Evolutionary conservation across 64 coral and sea anemone species (phyloP), one percentile per base, ranked within the genome.

Genomic region (Porites australiensis): DNA sequence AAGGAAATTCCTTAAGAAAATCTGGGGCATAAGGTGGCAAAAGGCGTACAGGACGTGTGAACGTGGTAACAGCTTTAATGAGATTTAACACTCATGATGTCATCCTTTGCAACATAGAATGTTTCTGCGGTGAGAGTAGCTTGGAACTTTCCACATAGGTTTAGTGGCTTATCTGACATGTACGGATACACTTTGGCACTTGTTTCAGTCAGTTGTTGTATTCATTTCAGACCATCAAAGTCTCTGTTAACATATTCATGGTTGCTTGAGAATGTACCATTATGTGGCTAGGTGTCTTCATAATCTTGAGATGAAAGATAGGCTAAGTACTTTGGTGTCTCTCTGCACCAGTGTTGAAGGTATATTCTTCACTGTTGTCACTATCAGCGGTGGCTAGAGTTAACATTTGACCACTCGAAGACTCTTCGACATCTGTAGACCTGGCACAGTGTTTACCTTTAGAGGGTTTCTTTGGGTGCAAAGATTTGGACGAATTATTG

Each of bases 51-150:
- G 20, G 57, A 49, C 78, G 86, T 62, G 77, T 69, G 60, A 94
- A 44, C 70, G 50, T 54, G 67, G 27, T 89, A 6, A 95, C 52
- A 62, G 52, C 82, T 82, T 94, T 89, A 44, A 94, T 88, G 43
- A 94, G 82, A 75, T 88, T 88, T 19, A 94, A 60, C 44, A 50
- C 82, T 52, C 88, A 73, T 20, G 75, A 87, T 16, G 86, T 82
- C 43, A 50, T 72, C 92, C 61, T 74, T 82, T 79, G 86, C 82
- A 37, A 94, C 92, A 74, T 88, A 94, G 73, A 94, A 93, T 80
- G 23, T 70, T 70, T 79, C 63, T 93, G 59, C 88, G 27, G 49
- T 48, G 27, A 78, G 22, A 60, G 21, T 88, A 59, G 44, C 74
- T 88, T 79, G 16, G 80, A 79, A 88, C 47, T 88, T 74, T 19